These are phyloP conservation scores for Etheostoma nigrum DNA, from an alignment of 2,797 vertebrate genomes.

Conservation along the genomic window DNA sequence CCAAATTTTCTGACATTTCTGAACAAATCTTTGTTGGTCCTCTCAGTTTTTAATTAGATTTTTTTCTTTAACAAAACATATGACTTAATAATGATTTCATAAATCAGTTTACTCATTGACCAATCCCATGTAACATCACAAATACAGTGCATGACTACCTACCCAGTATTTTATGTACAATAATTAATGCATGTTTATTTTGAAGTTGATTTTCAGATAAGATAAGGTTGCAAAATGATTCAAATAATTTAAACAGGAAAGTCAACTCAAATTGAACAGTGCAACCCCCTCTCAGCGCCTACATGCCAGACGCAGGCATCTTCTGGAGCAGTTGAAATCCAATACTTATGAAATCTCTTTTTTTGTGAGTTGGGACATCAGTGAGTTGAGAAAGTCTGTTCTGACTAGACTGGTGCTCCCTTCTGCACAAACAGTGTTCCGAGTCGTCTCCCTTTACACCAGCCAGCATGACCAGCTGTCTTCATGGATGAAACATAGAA, in stretches of 20 bases:
- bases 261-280: not conserved
- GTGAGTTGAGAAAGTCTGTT: slow-evolving; percentile 43
- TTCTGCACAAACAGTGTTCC: not conserved
- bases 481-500: slow-evolving; percentile 15
- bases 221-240: not conserved
- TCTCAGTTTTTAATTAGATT: not conserved
- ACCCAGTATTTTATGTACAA: not conserved
- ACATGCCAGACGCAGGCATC: slow-evolving; percentile 25
- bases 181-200: not conserved
- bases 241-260: not conserved
- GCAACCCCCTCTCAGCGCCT: not conserved
- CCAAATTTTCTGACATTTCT: not conserved
- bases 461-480: slow-evolving; percentile 33
- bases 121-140: not conserved
- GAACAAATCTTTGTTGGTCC: not conserved
- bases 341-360: slow-evolving; percentile 47
- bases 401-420: slow-evolving; percentile 7
- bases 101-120: not conserved
- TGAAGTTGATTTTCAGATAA: not conserved
- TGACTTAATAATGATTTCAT: not conserved
- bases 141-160: not conserved
- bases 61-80: not conserved
- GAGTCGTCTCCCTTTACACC: slow-evolving; percentile 9
- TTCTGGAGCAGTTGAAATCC: slow-evolving; percentile 33
- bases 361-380: slow-evolving; percentile 37